phyloP scores from a whole-genome alignment of 2,888 invertebrate species.

The Odontocerum albicorne region DNA sequence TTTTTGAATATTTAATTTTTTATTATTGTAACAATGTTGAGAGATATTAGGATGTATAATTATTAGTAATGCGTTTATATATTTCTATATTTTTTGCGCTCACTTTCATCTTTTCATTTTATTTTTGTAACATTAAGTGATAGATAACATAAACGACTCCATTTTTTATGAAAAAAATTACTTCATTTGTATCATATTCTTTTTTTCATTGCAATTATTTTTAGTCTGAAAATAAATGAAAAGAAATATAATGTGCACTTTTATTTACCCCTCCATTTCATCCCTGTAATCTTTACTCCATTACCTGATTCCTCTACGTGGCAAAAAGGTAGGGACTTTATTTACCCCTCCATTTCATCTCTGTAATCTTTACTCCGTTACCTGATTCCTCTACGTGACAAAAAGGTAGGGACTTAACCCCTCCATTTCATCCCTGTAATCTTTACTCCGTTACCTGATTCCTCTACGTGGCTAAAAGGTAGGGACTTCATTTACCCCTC shows the following conservation, averaged over 20 bases:
- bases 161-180: constrained; percentile 26
- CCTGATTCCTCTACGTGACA: no score
- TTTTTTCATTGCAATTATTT: constrained; percentile 31
- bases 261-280: constrained; percentile 14
- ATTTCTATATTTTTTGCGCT: constrained; percentile 8
- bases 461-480: no score
- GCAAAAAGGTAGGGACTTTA: no score
- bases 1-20: constrained; percentile 10
- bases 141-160: constrained; percentile 26
- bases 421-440: no score
- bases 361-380: no score
- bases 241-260: constrained; percentile 16
- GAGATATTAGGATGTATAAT: constrained; percentile 6
- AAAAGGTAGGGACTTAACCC: no score
- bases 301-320: no score
- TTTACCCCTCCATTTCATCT: no score
- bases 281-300: no score
- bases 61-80: constrained; percentile 6
- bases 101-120: constrained; percentile 17
- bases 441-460: no score
- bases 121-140: constrained; percentile 21
- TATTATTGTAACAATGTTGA: background rate
- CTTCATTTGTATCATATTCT: constrained; percentile 30
- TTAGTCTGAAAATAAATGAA: constrained; percentile 32
- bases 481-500: no score